A percentile compares a stretch with the other conserved stretches of the same genome.
phyloP scores from a whole-genome alignment of 2,888 invertebrate species.

The Leucophora obtusa region DNA sequence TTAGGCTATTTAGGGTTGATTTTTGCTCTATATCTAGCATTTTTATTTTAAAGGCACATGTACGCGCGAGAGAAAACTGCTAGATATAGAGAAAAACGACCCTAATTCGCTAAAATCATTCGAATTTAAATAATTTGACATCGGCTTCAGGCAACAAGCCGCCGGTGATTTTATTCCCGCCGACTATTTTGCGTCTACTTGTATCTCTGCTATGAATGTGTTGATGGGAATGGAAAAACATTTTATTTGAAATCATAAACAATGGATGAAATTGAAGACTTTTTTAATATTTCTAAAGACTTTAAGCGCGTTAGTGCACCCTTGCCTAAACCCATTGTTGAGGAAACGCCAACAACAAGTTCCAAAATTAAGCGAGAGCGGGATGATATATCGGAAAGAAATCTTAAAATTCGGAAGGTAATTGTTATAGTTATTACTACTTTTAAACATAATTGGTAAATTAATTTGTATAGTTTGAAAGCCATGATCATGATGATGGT shows the following conservation, averaged over 20 bases:
- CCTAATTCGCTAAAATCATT: too few species aligned
- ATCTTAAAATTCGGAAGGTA: constrained; percentile 48
- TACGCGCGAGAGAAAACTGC: too few species aligned
- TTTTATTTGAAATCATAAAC: not conserved
- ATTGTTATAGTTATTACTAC: not conserved
- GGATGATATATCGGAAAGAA: constrained; percentile 67
- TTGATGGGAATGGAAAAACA: too few species aligned
- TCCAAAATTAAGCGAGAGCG: constrained; percentile 70
- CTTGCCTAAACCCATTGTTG: constrained; percentile 50
- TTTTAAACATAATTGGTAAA: not conserved
- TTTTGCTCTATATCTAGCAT: too few species aligned
- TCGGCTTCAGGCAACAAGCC: too few species aligned
- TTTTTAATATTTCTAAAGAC: constrained; percentile 76
- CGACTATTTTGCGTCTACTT: too few species aligned
- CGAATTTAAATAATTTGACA: too few species aligned
- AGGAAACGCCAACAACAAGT: constrained; percentile 54
- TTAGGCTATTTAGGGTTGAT: too few species aligned
- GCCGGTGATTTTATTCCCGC: too few species aligned
- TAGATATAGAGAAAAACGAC: too few species aligned
- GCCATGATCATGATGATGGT: not conserved
- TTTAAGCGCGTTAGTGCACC: constrained; percentile 70
- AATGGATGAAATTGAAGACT: constrained; percentile 76
- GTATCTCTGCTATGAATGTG: too few species aligned
- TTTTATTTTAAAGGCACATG: too few species aligned
- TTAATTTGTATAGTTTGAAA: constrained; percentile 15